These are phyloP conservation scores for Chinchilla lanigera DNA, from an alignment of 2,113 vertebrate species.

Conservation along the genomic window DNA sequence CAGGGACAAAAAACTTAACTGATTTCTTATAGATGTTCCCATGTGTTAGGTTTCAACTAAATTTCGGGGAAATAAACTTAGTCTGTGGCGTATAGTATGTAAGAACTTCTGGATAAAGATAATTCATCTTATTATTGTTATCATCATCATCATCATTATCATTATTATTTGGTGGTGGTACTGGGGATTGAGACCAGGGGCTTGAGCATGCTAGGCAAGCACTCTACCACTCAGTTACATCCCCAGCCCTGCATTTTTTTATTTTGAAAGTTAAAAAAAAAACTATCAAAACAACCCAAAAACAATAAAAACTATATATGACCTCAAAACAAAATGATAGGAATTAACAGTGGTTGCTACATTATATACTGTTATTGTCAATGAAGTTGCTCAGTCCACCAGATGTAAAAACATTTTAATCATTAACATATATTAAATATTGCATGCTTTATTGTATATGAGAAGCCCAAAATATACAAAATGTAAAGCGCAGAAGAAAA, in stretches of 20 bases:
- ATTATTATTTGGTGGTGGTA: background rate
- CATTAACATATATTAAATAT: background rate
- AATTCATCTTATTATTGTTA: background rate
- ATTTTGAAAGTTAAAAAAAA: too few relatives aligned
- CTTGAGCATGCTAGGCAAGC: background rate
- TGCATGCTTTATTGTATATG: background rate
- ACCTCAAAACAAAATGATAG: too few relatives aligned
- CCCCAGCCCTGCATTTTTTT: background rate
- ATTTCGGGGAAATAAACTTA: constrained; percentile 23
- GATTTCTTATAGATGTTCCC: background rate
- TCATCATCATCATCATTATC: background rate
- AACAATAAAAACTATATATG: too few relatives aligned
- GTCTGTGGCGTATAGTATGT: background rate
- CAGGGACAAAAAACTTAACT: background rate
- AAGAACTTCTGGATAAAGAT: background rate
- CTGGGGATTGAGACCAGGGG: background rate
- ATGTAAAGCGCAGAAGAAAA: background rate
- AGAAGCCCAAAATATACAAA: background rate
- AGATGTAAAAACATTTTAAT: constrained; percentile 5
- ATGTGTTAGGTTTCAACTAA: constrained; percentile 11
- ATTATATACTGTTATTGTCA: too few relatives aligned
- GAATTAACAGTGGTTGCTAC: too few relatives aligned
- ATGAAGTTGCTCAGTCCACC: too few relatives aligned
- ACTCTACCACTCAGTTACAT: background rate
- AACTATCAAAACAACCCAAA: too few relatives aligned